These are phyloP conservation scores for Therioaphis trifolii DNA, from an alignment of 2,888 invertebrate genomes.

Conservation along the genomic window DNA sequence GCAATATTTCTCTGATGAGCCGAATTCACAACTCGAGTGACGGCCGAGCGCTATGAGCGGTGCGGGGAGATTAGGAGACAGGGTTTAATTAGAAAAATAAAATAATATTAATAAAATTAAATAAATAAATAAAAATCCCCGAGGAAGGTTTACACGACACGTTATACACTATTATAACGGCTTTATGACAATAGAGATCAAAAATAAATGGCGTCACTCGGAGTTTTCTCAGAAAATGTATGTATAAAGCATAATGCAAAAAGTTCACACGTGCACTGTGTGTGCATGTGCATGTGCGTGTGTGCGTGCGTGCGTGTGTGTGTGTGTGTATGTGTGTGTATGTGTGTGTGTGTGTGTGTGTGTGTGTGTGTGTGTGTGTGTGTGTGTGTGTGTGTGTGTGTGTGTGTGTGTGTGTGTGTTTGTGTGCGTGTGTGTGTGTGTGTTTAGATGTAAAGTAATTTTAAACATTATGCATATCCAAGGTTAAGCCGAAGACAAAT, in stretches of 20 bases:
- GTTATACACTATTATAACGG: too few species aligned
- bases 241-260: background rate
- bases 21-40: constrained; percentile 7
- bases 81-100: constrained; percentile 1
- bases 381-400: too few species aligned
- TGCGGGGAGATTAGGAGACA: background rate
- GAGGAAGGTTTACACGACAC: too few species aligned
- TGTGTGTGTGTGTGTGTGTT: background rate
- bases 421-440: too few species aligned
- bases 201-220: constrained; percentile 10
- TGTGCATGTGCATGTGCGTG: background rate
- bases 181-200: too few species aligned
- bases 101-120: background rate
- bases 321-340: background rate
- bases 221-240: background rate
- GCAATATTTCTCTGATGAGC: constrained; percentile 1
- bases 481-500: background rate
- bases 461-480: constrained; percentile 2
- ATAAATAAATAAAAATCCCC: background rate
- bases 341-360: background rate
- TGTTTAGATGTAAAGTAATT: too few species aligned
- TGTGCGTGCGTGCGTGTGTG: too few species aligned
- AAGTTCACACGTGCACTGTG: background rate
- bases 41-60: background rate
- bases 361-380: fast-evolving